Percentiles rank a stretch among this genome's conserved stretches.
Conservation (phyloP, 2,113 vertebrate species). For the Alethe castanea region DNA sequence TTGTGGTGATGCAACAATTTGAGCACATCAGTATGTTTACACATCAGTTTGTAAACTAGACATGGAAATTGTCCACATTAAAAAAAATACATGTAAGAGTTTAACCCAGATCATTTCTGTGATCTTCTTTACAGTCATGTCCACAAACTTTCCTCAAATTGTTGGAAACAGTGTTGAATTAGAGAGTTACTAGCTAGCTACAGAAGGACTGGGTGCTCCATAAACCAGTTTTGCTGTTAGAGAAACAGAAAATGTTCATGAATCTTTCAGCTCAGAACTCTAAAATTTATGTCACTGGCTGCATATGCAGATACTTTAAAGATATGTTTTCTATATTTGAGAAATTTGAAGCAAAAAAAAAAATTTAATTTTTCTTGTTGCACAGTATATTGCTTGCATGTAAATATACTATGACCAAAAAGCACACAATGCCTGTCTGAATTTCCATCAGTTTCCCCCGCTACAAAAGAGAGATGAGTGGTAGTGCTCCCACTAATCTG, state of each 20-base stretch:
- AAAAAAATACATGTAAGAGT: not conserved
- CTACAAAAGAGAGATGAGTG: not conserved
- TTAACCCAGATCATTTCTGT: not conserved
- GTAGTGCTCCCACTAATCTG: not conserved
- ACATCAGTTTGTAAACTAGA: not conserved
- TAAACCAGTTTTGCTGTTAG: not conserved
- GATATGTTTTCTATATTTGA: not conserved
- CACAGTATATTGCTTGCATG: not conserved
- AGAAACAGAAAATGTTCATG: not conserved
- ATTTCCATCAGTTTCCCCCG: not conserved
- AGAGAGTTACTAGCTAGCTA: not conserved
- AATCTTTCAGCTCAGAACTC: not conserved
- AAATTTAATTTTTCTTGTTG: not conserved
- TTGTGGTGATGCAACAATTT: not conserved
- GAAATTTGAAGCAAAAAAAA: not conserved
- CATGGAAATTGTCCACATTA: not conserved
- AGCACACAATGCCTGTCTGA: not conserved
- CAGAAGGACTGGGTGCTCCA: not conserved
- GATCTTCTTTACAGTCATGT: not conserved
- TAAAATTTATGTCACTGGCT: not conserved
- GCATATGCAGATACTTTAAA: not conserved
- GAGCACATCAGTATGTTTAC: not conserved
- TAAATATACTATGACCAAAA: not conserved
- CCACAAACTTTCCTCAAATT: not conserved
- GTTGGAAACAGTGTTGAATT: not conserved